Percentiles rank a stretch among this genome's conserved stretches.
phyloP scores from a whole-genome alignment of 2,888 invertebrate species.

The Acleris holmiana region DNA sequence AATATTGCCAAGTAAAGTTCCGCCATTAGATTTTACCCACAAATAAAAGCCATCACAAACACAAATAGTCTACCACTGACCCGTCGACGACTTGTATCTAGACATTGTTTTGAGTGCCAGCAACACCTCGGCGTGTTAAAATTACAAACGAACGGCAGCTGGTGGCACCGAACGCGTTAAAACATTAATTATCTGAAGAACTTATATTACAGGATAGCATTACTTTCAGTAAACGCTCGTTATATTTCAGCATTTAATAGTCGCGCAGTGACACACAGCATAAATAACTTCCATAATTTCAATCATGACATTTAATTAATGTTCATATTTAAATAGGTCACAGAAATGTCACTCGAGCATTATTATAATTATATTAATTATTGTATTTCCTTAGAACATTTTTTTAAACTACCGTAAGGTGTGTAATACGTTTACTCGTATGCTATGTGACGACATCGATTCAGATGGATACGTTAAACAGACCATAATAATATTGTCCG shows the following conservation, averaged over 20 bases:
- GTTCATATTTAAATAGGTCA: constrained; percentile 47
- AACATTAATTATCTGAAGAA: constrained; percentile 13
- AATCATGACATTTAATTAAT: constrained; percentile 53
- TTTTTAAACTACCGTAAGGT: too few species aligned
- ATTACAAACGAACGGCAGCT: too few species aligned
- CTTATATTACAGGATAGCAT: constrained; percentile 14
- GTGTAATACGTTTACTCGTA: too few species aligned
- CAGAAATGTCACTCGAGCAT: constrained; percentile 49
- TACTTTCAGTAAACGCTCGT: constrained; percentile 21
- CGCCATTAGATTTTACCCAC: constrained; percentile 3
- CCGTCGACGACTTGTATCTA: not conserved
- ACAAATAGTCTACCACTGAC: constrained; percentile 6
- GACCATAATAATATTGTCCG: too few species aligned
- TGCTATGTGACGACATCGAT: too few species aligned
- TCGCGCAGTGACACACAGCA: constrained; percentile 34
- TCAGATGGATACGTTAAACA: too few species aligned
- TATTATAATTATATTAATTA: constrained; percentile 47
- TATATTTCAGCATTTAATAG: constrained; percentile 38
- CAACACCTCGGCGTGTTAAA: too few species aligned
- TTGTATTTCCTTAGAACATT: constrained; percentile 42
- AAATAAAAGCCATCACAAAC: constrained; percentile 2
- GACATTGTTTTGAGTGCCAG: too few species aligned
- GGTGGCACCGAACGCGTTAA: too few species aligned
- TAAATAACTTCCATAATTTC: constrained; percentile 49
- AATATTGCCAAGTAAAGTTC: too few species aligned